Percentiles rank a stretch among this genome's conserved stretches.
These are phyloP conservation scores for Acanthurus leucopareius DNA, from an alignment of 2,797 vertebrate genomes.

Conservation along the genomic window DNA sequence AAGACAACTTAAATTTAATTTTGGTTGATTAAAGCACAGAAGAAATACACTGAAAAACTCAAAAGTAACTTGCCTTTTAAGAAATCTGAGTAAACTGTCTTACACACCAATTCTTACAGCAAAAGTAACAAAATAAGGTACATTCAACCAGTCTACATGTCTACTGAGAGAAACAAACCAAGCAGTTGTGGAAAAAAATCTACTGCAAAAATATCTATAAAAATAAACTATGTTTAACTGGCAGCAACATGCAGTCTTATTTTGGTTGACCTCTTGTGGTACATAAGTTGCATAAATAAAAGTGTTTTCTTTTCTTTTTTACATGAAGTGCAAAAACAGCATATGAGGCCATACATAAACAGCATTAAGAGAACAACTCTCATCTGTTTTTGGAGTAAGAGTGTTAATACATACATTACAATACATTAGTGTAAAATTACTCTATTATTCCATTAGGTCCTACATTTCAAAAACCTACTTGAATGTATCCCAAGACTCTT, in stretches of 20 bases:
- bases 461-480: too few species aligned
- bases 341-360: too few species aligned
- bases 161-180: neutral
- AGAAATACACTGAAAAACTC: neutral
- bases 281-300: neutral
- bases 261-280: neutral
- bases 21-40: neutral
- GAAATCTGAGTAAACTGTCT: neutral
- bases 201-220: neutral
- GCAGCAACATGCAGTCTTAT: neutral
- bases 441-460: too few species aligned
- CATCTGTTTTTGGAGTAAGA: too few species aligned
- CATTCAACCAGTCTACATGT: neutral
- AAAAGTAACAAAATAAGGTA: neutral
- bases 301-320: too few species aligned
- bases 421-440: too few species aligned
- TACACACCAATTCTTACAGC: neutral
- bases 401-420: too few species aligned
- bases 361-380: too few species aligned
- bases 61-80: neutral
- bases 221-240: neutral
- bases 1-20: neutral
- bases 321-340: too few species aligned
- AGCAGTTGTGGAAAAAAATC: neutral
- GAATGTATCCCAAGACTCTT: too few species aligned